These are phyloP conservation scores for Hirtodrosophila cameraria DNA, from an alignment of 2,888 invertebrate genomes.

Conservation along the genomic window DNA sequence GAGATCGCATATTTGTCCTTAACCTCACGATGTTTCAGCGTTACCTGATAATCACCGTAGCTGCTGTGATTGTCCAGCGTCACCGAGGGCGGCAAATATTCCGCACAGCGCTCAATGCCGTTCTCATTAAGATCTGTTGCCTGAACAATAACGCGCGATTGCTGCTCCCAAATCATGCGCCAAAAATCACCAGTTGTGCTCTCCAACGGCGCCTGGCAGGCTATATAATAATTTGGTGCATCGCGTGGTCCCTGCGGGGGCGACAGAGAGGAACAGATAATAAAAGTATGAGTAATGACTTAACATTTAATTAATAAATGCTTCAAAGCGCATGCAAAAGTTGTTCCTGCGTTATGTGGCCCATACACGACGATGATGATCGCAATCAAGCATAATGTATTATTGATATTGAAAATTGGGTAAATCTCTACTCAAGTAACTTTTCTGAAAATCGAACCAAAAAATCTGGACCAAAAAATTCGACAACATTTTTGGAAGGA, in stretches of 20 bases:
- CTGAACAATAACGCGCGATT: slow-evolving; percentile 94
- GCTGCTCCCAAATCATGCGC: slow-evolving; percentile 98
- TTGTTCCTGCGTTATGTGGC: background rate
- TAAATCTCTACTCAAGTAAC: too few relatives aligned
- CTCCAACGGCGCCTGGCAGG: slow-evolving; percentile 94
- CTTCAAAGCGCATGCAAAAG: slow-evolving; percentile 19
- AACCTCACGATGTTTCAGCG: slow-evolving; percentile 94
- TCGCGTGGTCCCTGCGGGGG: slow-evolving; percentile 91
- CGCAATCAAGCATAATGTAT: too few relatives aligned
- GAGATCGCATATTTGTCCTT: slow-evolving; percentile 96
- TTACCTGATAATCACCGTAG: slow-evolving; percentile 93
- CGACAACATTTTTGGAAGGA: too few relatives aligned
- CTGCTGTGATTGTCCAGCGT: slow-evolving; percentile 94
- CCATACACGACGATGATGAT: too few relatives aligned
- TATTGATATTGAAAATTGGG: too few relatives aligned
- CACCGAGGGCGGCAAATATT: slow-evolving; percentile 96
- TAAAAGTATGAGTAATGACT: slow-evolving; percentile 40
- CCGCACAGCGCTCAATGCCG: slow-evolving; percentile 94
- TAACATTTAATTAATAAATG: slow-evolving; percentile 59
- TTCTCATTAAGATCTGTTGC: slow-evolving; percentile 95
- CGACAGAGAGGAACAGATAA: background rate
- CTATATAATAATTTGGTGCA: slow-evolving; percentile 93
- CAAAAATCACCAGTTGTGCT: slow-evolving; percentile 95
- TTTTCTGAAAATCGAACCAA: too few relatives aligned
- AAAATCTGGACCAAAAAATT: too few relatives aligned